Percentiles rank a stretch among this genome's conserved stretches.
Conservation (phyloP, 2,797 vertebrate genomes). For the Diglossa cyanea region DNA sequence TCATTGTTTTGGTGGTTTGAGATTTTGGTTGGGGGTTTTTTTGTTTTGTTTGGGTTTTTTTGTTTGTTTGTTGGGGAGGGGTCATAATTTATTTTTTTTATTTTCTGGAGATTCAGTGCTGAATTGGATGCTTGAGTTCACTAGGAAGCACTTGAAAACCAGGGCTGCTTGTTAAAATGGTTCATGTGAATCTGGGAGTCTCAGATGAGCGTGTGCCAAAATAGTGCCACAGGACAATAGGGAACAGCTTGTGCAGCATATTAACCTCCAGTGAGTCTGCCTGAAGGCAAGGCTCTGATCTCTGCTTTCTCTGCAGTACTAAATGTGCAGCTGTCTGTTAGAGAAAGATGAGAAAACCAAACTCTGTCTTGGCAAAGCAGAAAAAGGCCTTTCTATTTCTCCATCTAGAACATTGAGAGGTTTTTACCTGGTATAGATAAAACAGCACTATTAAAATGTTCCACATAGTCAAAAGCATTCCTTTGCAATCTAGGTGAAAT, state of each 20-base stretch:
- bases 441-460: neutral
- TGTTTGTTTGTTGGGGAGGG: neutral
- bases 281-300: neutral
- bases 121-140: neutral
- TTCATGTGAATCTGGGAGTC: neutral
- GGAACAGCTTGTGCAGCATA: neutral
- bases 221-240: neutral
- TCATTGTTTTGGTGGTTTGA: neutral
- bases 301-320: neutral
- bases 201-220: neutral
- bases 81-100: neutral
- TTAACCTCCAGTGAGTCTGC: neutral
- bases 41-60: neutral
- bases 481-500: neutral
- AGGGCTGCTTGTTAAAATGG: neutral
- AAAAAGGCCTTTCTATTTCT: neutral
- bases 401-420: accelerated
- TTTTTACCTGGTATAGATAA: neutral
- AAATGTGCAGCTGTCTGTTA: neutral
- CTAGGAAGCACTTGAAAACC: neutral
- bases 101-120: neutral
- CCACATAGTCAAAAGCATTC: neutral
- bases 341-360: neutral
- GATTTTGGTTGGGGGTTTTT: neutral
- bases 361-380: neutral